phyloP scores from a whole-genome alignment of 1,140 invertebrate species.

The Leptinotarsa lineolata region DNA sequence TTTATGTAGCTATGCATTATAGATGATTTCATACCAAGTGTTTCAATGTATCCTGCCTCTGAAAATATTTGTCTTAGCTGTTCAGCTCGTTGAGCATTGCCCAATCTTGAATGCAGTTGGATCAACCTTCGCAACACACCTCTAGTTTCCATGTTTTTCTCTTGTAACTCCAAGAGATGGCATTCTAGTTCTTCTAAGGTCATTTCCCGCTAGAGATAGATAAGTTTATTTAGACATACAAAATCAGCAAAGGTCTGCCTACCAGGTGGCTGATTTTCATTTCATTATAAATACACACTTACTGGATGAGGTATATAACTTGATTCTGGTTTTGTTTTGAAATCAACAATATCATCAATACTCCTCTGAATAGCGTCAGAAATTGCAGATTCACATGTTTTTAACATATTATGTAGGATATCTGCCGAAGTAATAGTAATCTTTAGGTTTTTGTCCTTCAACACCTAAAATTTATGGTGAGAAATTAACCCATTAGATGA shows the following conservation, averaged over 20 bases:
- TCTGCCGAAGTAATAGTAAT: slow-evolving; percentile 56
- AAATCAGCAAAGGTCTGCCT: not conserved
- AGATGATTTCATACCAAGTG: slow-evolving; percentile 60
- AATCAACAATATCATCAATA: slow-evolving; percentile 37
- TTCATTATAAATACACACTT: slow-evolving; percentile 38
- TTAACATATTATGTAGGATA: slow-evolving; percentile 38
- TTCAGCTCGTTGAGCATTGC: slow-evolving; percentile 58
- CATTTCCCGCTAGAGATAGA: slow-evolving; percentile 59
- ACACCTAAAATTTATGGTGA: not conserved
- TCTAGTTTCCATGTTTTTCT: slow-evolving; percentile 62
- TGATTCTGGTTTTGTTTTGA: slow-evolving; percentile 38
- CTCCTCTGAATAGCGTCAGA: not conserved
- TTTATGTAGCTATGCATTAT: slow-evolving; percentile 62
- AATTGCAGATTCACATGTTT: not conserved
- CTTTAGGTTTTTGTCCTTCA: slow-evolving; percentile 47
- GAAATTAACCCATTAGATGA: not conserved
- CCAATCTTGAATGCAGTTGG: slow-evolving; percentile 57
- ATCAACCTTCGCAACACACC: slow-evolving; percentile 61
- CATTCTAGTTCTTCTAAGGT: slow-evolving; percentile 58
- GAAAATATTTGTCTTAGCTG: slow-evolving; percentile 58
- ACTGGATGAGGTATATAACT: slow-evolving; percentile 58
- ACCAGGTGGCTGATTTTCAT: slow-evolving; percentile 27
- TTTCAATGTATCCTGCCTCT: slow-evolving; percentile 56
- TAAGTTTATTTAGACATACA: not conserved
- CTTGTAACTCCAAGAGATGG: slow-evolving; percentile 61